phyloP scores from a whole-genome alignment of 92 coral and sea anemone species.

The Epizoanthus fatuus region DNA sequence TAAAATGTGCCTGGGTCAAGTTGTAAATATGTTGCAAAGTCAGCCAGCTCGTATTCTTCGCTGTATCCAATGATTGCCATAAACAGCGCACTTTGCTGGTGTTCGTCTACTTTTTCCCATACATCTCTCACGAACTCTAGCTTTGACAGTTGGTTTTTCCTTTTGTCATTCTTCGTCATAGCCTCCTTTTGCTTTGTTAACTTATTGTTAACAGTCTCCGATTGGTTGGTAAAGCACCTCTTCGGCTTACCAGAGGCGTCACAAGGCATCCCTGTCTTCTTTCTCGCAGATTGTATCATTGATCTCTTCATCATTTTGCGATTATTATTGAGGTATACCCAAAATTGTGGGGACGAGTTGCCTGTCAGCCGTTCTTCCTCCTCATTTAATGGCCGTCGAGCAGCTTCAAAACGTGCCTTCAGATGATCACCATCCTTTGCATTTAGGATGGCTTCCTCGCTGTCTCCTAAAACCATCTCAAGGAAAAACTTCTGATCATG shows the following conservation, averaged over 20 bases:
- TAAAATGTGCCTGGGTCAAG: no score
- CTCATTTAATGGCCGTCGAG: no score
- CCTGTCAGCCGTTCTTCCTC: constrained; percentile 1
- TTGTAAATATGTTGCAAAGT: background rate
- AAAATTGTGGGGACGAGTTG: constrained; percentile 39
- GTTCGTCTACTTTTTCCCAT: constrained; percentile 51
- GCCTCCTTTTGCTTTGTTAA: constrained; percentile 67
- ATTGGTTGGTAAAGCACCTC: no score
- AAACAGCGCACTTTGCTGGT: constrained; percentile 45
- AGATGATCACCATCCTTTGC: no score
- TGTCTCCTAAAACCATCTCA: no score
- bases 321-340: constrained; percentile 43
- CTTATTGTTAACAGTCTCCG: background rate
- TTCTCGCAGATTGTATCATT: constrained; percentile 53
- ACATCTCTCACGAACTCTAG: constrained; percentile 55
- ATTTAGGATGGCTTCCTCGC: no score
- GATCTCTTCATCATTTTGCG: constrained; percentile 43
- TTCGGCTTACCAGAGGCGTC: no score
- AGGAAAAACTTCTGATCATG: background rate
- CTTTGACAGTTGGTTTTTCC: constrained; percentile 36
- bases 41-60: constrained; percentile 64
- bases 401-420: no score
- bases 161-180: constrained; percentile 34
- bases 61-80: constrained; percentile 54
- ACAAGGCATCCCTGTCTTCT: constrained; percentile 62